Conservation (phyloP, 2,888 invertebrate genomes). For the Parochlus steinenii region DNA sequence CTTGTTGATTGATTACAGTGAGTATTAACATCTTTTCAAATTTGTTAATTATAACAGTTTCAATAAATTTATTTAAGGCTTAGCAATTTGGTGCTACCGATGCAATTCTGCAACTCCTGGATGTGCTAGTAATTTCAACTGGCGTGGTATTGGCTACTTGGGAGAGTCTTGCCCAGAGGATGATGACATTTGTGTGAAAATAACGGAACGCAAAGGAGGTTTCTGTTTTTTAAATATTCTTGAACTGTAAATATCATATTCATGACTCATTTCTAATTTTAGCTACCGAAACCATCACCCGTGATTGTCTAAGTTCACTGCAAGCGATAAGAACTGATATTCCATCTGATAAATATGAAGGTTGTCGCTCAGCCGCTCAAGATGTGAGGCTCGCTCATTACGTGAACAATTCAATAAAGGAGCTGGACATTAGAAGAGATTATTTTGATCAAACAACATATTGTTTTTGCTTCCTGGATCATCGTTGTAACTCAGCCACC, state of each 20-base stretch:
- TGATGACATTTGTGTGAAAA: conserved; percentile 78
- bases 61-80: conserved; percentile 28
- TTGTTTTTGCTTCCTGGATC: conserved; percentile 85
- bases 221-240: conserved; percentile 17
- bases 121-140: conserved; percentile 69
- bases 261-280: conserved; percentile 18
- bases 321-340: conserved; percentile 66
- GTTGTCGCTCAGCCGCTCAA: conserved; percentile 63
- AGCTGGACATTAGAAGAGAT: conserved; percentile 67
- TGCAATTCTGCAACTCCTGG: conserved; percentile 82
- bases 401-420: conserved; percentile 71
- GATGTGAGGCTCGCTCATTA: conserved; percentile 70
- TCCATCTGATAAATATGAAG: conserved; percentile 83
- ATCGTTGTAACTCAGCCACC: conserved; percentile 55
- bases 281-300: conserved; percentile 65
- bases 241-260: neutral
- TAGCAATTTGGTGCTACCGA: conserved; percentile 69
- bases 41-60: no score
- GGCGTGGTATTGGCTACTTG: conserved; percentile 54
- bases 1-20: no score
- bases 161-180: conserved; percentile 67
- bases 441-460: conserved; percentile 67
- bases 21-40: no score
- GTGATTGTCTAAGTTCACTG: conserved; percentile 71
- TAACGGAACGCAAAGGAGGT: conserved; percentile 76